Evolutionary conservation across 2,113 vertebrate species (phyloP).

Genomic region (Haemorhous mexicanus): DNA sequence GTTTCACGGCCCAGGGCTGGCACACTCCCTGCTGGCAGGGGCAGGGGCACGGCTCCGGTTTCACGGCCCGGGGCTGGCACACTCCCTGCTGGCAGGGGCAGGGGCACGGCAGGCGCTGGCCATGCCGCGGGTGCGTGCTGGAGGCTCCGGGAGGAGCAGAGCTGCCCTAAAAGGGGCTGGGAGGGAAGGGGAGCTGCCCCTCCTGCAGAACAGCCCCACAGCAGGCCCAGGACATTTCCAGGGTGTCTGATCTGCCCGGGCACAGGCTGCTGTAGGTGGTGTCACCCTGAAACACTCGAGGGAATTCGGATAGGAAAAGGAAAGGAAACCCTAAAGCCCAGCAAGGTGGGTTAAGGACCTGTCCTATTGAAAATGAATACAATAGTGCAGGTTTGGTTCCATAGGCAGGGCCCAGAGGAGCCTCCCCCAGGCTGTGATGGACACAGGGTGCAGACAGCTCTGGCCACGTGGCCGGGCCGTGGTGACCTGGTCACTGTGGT

Average conservation of each 20-base stretch:
- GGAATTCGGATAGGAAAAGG: background rate
- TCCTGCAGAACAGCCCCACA: background rate
- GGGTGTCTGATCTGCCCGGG: background rate
- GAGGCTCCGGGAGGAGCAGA: background rate
- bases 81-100: too few relatives aligned
- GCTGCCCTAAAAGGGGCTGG: background rate
- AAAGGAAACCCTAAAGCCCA: background rate
- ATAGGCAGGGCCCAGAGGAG: background rate
- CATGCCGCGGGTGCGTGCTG: background rate
- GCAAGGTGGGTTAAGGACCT: rapidly evolving
- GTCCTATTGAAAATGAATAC: rapidly evolving
- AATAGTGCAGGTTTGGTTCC: too few relatives aligned
- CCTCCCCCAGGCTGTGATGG: background rate
- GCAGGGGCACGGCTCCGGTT: too few relatives aligned
- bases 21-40: too few relatives aligned
- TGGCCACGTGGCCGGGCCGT: background rate
- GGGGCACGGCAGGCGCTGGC: background rate
- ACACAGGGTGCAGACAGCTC: rapidly evolving
- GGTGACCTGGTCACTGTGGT: background rate
- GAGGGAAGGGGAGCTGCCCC: background rate
- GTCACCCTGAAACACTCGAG: background rate
- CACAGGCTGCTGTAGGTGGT: too few relatives aligned
- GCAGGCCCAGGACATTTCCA: background rate
- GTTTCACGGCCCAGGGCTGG: too few relatives aligned
- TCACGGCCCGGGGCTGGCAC: too few relatives aligned